phyloP scores from a whole-genome alignment of 2,113 vertebrate genomes.

The Upupa epops region DNA sequence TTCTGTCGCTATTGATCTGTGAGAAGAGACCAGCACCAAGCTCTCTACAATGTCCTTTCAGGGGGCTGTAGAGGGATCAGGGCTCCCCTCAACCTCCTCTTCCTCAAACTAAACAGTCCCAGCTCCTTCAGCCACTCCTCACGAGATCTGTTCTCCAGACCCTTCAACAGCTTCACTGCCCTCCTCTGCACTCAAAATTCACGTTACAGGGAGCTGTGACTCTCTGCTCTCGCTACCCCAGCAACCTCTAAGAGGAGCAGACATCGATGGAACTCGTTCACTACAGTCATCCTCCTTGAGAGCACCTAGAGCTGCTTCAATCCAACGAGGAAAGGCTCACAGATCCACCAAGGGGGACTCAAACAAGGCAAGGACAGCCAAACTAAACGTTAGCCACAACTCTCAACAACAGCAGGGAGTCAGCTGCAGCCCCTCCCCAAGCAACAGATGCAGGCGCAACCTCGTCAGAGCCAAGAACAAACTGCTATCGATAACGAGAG shows the following conservation, averaged over 20 bases:
- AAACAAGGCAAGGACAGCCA: neutral
- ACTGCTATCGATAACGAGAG: neutral
- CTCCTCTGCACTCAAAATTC: neutral
- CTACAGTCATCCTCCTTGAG: neutral
- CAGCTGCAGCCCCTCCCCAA: neutral
- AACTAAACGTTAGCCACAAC: neutral
- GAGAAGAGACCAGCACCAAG: too few species aligned
- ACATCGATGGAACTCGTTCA: neutral
- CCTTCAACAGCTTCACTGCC: too few species aligned
- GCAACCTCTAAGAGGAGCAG: neutral
- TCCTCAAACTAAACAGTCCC: too few species aligned
- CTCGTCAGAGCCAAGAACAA: conserved; percentile 4
- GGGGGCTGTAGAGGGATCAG: too few species aligned
- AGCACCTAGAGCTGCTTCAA: neutral
- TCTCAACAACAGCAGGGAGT: neutral
- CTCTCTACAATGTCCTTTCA: too few species aligned
- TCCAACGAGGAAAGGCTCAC: neutral
- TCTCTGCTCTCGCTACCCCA: neutral
- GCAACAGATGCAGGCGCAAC: neutral
- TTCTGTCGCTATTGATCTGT: too few species aligned
- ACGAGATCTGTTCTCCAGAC: too few species aligned
- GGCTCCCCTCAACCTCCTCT: too few species aligned
- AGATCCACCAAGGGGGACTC: neutral
- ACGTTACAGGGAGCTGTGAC: neutral
- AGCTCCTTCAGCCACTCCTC: too few species aligned